These are phyloP conservation scores for Gastrophysa polygoni DNA, from an alignment of 2,888 invertebrate genomes.

Conservation along the genomic window DNA sequence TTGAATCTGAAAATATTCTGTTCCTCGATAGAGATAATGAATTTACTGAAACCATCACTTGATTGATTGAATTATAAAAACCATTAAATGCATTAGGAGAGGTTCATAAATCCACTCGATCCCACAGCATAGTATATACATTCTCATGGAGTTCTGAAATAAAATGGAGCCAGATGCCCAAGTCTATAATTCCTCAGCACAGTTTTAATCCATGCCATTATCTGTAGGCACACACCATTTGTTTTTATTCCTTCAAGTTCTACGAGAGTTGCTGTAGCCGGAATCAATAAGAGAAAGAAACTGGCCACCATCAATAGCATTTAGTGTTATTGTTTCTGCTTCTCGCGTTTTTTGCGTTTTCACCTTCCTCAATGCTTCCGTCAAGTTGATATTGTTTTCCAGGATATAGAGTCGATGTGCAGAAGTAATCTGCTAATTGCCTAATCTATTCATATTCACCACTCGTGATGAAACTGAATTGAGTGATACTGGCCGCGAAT, in stretches of 20 bases:
- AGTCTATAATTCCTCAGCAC: constrained; percentile 52
- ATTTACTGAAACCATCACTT: background rate
- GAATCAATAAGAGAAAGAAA: constrained; percentile 48
- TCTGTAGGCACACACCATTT: constrained; percentile 53
- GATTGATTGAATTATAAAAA: background rate
- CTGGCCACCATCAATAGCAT: constrained; percentile 45
- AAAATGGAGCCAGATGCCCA: constrained; percentile 55
- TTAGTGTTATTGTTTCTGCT: constrained; percentile 39
- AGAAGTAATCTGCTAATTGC: no score
- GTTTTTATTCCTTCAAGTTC: constrained; percentile 52
- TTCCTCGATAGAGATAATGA: background rate
- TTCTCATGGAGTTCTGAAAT: constrained; percentile 35
- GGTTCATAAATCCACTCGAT: constrained; percentile 1
- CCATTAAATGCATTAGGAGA: constrained; percentile 8
- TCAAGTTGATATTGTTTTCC: background rate
- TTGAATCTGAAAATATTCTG: background rate
- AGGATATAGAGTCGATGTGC: background rate
- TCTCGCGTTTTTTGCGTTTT: constrained; percentile 23
- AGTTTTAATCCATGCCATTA: constrained; percentile 55
- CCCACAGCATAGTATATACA: background rate
- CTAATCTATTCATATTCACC: no score
- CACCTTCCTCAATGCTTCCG: background rate
- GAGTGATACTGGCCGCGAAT: no score
- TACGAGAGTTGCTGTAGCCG: constrained; percentile 47
- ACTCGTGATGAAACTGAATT: no score